These are phyloP conservation scores for Charadrius vociferus DNA, from an alignment of 2,113 vertebrate genomes.

Conservation along the genomic window DNA sequence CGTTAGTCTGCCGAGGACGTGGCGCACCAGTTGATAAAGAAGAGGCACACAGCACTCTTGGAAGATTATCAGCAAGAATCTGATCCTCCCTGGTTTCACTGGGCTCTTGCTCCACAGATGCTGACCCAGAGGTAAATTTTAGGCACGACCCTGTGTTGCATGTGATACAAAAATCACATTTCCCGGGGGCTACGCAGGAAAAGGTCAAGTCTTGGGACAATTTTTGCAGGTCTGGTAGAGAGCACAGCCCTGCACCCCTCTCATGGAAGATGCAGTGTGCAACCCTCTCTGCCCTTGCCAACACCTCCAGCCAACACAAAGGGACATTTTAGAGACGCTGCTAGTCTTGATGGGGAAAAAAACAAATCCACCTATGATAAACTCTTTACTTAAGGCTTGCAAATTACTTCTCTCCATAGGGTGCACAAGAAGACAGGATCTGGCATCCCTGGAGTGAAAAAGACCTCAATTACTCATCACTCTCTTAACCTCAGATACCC, in stretches of 20 bases:
- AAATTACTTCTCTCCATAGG: constrained; percentile 9
- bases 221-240: not conserved
- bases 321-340: not conserved
- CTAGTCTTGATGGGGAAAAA: not conserved
- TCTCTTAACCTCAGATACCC: constrained; percentile 62
- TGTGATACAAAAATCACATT: not conserved
- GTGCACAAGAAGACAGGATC: constrained; percentile 1
- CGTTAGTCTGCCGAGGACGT: not conserved
- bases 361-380: not conserved
- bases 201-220: not conserved
- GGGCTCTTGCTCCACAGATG: not conserved
- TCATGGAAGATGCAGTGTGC: not conserved
- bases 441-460: constrained; percentile 45
- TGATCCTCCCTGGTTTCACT: not conserved
- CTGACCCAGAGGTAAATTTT: not conserved
- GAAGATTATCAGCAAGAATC: not conserved
- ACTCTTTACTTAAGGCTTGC: not conserved
- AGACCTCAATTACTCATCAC: constrained; percentile 61
- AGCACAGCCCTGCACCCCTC: not conserved
- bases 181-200: not conserved
- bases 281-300: not conserved
- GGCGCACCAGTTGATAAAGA: constrained; percentile 5
- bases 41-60: not conserved
- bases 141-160: not conserved
- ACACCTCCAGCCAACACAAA: not conserved